Evolutionary conservation across 1,140 invertebrate species (phyloP), one percentile per base, ranked within the genome.

Genomic region (Drosophila insularis): DNA sequence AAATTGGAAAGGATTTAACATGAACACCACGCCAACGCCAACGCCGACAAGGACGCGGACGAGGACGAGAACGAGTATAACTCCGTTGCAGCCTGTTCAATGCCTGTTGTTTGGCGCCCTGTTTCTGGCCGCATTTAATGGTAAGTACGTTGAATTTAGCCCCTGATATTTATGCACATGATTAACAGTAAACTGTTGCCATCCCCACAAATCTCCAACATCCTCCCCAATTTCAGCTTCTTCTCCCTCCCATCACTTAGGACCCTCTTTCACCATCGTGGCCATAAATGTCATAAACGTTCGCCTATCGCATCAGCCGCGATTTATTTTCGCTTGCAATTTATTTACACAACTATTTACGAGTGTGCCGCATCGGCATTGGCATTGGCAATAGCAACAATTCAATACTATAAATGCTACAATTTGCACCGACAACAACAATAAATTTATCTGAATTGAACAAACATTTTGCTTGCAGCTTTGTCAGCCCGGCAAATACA

Each of bases 381-480:
- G 68, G 64, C 63, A 70, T 53, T 11, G 59, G 68, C 32, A 37
- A 19, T 35, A 61, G 40, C 67, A 78, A 54, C 71, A 79, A 77
- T 21, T 50, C 84, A 71, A 87, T 89, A 80, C 85, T 89, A 89
- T 87, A 89, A 84, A 87, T 87, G 84, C 78, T 69, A 68, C 84
- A 89, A 87, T 87, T 87, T 87, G 84, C 84, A 87, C 66, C 74
- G 81, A 81, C 74, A 85, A 87, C 84, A 84, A 75, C 81, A 82
- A 87, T 87, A 89, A 89, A 89, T 89, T 78, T 87, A 86, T 84
- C 84, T 89, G 89, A 89, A 89, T 89, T 80, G 84, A 89, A 89
- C 84, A 89, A 89, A 89, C 86, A 89, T 80, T 84, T 89, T 78
- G 80, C 84, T 86, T 85, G 81, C 80, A 79, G 80, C 76, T 72